These are phyloP conservation scores for Glaucidium brasilianum DNA, from an alignment of 2,113 vertebrate species.

Conservation along the genomic window DNA sequence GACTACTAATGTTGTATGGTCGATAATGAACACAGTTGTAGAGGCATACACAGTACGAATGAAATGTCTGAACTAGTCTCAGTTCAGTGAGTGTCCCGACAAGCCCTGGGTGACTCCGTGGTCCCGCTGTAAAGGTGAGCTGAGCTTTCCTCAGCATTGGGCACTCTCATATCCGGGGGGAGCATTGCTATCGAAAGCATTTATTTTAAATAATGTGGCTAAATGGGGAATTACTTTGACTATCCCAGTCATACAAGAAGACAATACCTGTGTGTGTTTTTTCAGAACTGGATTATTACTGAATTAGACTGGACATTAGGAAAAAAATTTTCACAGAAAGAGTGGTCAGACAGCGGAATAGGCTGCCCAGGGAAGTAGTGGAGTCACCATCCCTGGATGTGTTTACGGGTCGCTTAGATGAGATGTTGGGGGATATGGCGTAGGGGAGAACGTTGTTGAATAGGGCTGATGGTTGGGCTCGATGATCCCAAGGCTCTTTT, in stretches of 20 bases:
- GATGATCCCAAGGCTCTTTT: too few relatives aligned
- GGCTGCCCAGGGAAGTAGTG: too few relatives aligned
- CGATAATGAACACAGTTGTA: rapidly evolving
- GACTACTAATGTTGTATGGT: rapidly evolving
- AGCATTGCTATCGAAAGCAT: not conserved
- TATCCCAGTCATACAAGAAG: not conserved
- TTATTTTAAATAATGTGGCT: not conserved
- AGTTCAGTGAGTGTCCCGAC: rapidly evolving
- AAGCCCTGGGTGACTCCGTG: rapidly evolving
- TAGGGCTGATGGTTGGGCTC: too few relatives aligned
- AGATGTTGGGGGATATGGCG: too few relatives aligned
- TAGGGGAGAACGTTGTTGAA: too few relatives aligned
- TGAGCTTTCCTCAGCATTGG: rapidly evolving
- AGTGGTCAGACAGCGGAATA: too few relatives aligned
- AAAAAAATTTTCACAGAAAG: too few relatives aligned
- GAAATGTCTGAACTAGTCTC: not conserved
- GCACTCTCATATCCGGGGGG: not conserved
- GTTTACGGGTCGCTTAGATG: too few relatives aligned
- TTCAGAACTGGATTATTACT: not conserved
- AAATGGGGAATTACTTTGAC: not conserved
- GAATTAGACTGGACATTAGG: too few relatives aligned
- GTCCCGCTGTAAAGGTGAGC: not conserved
- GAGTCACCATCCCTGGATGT: too few relatives aligned
- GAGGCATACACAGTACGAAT: rapidly evolving
- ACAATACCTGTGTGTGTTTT: not conserved